These are phyloP conservation scores for Lepas anatifera DNA, from an alignment of 2,888 invertebrate genomes.

Conservation along the genomic window DNA sequence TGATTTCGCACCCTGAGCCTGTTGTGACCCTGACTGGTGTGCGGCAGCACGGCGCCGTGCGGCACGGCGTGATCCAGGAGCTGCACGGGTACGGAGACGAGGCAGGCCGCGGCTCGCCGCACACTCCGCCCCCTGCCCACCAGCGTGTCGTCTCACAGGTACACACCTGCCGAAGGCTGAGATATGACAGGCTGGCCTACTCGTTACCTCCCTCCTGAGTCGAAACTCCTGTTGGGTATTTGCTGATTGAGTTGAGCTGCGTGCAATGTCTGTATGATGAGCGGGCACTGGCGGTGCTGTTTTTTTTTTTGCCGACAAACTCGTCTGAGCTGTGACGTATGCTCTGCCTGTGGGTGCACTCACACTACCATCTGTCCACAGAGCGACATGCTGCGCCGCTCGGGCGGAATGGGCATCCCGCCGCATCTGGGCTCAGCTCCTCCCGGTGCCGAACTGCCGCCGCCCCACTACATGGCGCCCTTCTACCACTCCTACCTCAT, in stretches of 20 bases:
- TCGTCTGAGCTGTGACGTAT: too few relatives aligned
- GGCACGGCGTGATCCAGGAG: slow-evolving; percentile 20
- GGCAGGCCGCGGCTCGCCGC: not conserved
- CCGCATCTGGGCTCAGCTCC: not conserved
- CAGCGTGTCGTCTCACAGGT: not conserved
- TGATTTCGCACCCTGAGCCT: too few relatives aligned
- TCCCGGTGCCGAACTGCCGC: not conserved
- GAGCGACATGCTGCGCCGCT: slow-evolving; percentile 6
- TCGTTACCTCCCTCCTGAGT: too few relatives aligned
- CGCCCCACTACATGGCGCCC: slow-evolving; percentile 16
- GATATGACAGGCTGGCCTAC: too few relatives aligned
- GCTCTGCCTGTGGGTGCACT: too few relatives aligned
- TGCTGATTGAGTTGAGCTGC: too few relatives aligned
- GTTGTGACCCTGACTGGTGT: slow-evolving; percentile 21
- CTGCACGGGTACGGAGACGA: not conserved
- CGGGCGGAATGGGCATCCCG: not conserved
- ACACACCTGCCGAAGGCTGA: too few relatives aligned
- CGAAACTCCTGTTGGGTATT: too few relatives aligned
- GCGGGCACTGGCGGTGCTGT: too few relatives aligned
- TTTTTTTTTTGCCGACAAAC: too few relatives aligned
- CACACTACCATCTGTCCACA: not conserved
- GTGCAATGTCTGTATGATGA: too few relatives aligned
- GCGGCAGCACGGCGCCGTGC: slow-evolving; percentile 20
- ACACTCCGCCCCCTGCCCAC: slow-evolving; percentile 10
- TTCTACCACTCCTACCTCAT: slow-evolving; percentile 28